Evolutionary conservation across 2,113 vertebrate species (phyloP).

Genomic region (Sylvicapra grimmia): DNA sequence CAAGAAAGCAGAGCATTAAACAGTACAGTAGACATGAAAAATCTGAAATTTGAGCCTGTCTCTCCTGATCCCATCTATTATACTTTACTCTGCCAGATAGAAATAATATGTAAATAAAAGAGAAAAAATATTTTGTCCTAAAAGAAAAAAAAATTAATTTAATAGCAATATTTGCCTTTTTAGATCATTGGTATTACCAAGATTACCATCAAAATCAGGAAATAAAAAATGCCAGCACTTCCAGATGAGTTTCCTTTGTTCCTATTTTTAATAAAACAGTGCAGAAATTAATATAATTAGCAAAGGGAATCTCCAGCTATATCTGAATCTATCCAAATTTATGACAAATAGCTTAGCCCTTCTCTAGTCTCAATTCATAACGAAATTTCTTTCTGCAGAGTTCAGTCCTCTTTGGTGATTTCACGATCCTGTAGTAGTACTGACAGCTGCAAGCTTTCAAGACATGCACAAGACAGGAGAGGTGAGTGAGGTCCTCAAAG

Average conservation of each 20-base stretch:
- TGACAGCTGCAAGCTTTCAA: not conserved
- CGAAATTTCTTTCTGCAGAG: not conserved
- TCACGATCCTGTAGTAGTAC: fast-evolving
- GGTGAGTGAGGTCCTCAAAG: not conserved
- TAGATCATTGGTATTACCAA: not conserved
- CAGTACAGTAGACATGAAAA: not conserved
- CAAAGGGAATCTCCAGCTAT: not conserved
- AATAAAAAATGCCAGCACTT: not conserved
- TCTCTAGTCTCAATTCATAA: not conserved
- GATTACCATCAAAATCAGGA: not conserved
- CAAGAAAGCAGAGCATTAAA: not conserved
- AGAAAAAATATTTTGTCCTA: not conserved
- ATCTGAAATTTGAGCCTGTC: not conserved
- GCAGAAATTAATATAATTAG: not conserved
- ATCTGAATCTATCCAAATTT: not conserved
- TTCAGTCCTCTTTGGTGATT: not conserved
- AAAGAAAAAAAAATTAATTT: not conserved
- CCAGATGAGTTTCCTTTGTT: not conserved
- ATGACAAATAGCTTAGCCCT: not conserved
- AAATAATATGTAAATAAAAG: not conserved
- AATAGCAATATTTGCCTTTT: not conserved
- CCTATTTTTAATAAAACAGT: not conserved
- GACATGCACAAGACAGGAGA: not conserved
- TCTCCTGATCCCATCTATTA: not conserved
- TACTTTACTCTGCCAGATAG: not conserved